Base-by-base conservation (phyloP, 2,797 vertebrate genomes). In the Varecia variegata region DNA sequence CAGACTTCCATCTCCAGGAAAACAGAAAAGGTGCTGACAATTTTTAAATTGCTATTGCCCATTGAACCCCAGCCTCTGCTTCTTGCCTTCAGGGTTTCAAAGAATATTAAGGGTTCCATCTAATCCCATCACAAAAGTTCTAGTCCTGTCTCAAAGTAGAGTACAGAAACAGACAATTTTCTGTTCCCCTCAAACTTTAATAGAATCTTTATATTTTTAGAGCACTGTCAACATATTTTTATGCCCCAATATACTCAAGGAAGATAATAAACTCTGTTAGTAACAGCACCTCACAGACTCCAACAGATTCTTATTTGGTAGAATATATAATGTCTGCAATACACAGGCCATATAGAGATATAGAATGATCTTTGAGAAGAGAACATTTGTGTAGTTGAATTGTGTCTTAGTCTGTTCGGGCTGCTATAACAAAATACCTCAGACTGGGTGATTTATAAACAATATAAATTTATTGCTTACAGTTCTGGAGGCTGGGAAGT, bases 141-240 rank as follows among this genome's bases (percentile, higher is more conserved):
- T 74, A 32, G 70, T 35, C 32, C 68, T 54, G 15, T 85, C 84
- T 93, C 88, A 50, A 88, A 94, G 50, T 17, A 68, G 40, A 83
- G 17, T 50, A 86, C 21, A 85, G 45, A 87, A 74, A 85, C 20
- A 76, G 82, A 81, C 23, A 47, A 65, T 65, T 85, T 70, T 73
- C 68, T 84, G 25, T 32, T 88, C 60, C 65, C 81, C n/a, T 86
- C 70, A 88, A 73, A 92, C 84, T 52, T 47, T 62, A 40, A 89
- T 2, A 80, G 40, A 92, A 77, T 90, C 71, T 87, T 94, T 62
- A 45, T 56, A 80, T 79, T 82, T 94, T 92, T 68, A 67, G 43
- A 62, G 38, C 32, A 74, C 54, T 62, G 27, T 80, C 35, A 81
- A 73, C 45, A 85, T 20, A 50, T 93, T 91, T 74, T 86, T 58